These are phyloP conservation scores for Rhinoderma darwinii DNA, from an alignment of 2,113 vertebrate genomes.

Conservation along the genomic window DNA sequence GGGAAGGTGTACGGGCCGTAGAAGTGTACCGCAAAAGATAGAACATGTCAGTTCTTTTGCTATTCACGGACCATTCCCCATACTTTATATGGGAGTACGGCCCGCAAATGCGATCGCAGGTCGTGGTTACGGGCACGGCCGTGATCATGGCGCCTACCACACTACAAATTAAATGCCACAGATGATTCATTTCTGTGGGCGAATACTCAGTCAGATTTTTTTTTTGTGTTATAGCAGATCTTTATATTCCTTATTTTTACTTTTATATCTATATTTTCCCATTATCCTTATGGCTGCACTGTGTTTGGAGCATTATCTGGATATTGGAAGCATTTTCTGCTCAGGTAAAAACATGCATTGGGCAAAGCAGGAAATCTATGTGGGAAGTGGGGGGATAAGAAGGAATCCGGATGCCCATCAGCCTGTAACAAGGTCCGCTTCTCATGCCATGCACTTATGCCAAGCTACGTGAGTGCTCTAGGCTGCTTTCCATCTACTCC, in stretches of 20 bases:
- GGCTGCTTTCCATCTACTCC: background rate
- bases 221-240: background rate
- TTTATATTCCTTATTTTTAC: background rate
- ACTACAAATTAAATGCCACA: background rate
- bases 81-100: too few species aligned
- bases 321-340: background rate
- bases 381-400: background rate
- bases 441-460: background rate
- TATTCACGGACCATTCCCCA: too few species aligned
- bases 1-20: too few species aligned
- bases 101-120: too few species aligned
- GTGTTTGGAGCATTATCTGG: background rate
- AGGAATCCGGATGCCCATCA: background rate
- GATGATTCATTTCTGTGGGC: slow-evolving; percentile 34
- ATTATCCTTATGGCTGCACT: slow-evolving; percentile 10
- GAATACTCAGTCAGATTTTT: background rate
- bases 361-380: background rate
- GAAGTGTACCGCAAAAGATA: too few species aligned
- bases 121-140: too few species aligned
- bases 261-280: background rate
- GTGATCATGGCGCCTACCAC: too few species aligned
- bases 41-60: too few species aligned
- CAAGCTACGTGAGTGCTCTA: background rate
- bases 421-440: background rate
- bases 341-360: background rate